Conservation (phyloP, 2,113 vertebrate species). For the Lophochroa leadbeateri region DNA sequence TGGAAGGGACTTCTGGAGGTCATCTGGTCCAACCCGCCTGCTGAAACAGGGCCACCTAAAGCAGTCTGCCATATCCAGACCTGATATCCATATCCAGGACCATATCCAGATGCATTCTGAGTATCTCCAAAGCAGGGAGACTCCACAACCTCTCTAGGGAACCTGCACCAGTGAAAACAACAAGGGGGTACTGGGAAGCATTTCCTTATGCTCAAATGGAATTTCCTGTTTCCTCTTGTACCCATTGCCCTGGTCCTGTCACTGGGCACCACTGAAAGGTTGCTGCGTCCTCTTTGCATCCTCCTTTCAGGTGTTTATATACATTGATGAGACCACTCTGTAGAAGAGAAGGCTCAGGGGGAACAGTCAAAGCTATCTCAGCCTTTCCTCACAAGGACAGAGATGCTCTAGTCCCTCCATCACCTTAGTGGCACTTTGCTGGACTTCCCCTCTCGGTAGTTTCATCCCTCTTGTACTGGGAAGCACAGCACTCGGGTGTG, state of each 20-base stretch:
- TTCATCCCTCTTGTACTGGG: neutral
- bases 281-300: neutral
- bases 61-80: neutral
- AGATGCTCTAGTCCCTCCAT: neutral
- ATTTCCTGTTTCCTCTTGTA: neutral
- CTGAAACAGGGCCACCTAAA: neutral
- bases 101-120: rapidly evolving
- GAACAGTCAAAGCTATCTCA: neutral
- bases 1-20: neutral
- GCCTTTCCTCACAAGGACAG: neutral
- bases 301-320: neutral
- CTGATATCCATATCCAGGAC: neutral
- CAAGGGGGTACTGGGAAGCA: neutral
- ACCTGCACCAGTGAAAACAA: neutral
- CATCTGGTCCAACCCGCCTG: neutral
- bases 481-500: neutral
- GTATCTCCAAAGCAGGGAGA: rapidly evolving
- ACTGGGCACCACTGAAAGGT: neutral
- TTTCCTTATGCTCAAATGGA: neutral
- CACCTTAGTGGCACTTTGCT: rapidly evolving
- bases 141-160: neutral
- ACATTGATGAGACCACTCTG: neutral
- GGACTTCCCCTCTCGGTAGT: neutral
- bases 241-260: rapidly evolving
- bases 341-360: neutral